Evolutionary conservation across 1,140 invertebrate genomes (phyloP).

Genomic region (Psix sp.): DNA sequence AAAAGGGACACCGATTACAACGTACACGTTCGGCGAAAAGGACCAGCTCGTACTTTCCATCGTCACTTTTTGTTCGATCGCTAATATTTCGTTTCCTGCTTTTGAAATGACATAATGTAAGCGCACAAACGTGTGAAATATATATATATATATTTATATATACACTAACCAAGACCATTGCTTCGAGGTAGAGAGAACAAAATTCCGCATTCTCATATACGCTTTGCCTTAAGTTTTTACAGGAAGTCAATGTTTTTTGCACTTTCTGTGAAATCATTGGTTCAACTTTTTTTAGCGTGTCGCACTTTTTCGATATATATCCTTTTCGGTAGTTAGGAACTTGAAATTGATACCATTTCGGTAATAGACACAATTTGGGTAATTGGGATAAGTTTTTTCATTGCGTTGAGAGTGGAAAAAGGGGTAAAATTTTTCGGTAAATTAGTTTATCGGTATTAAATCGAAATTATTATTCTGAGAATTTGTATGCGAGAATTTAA

Average conservation of each 20-base stretch:
- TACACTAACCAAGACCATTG: conserved; percentile 4
- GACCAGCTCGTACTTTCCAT: too few species aligned
- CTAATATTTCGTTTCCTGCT: conserved; percentile 41
- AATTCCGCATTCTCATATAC: conserved; percentile 25
- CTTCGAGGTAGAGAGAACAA: conserved; percentile 26
- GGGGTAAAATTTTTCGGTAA: too few species aligned
- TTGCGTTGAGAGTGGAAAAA: too few species aligned
- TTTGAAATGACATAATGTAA: conserved; percentile 35
- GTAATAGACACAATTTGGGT: too few species aligned
- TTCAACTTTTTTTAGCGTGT: background rate
- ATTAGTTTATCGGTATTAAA: too few species aligned
- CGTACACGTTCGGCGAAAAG: conserved; percentile 43
- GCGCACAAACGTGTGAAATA: conserved; percentile 18
- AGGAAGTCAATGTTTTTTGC: conserved; percentile 22
- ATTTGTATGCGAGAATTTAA: too few species aligned
- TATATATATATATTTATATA: background rate
- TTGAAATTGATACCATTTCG: too few species aligned
- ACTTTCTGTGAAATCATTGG: conserved; percentile 9
- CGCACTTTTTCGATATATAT: too few species aligned
- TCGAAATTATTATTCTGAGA: too few species aligned
- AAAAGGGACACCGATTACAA: conserved; percentile 63
- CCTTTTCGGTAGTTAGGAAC: too few species aligned
- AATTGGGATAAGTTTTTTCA: too few species aligned
- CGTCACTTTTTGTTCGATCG: conserved; percentile 36
- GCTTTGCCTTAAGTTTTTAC: conserved; percentile 10